These are phyloP conservation scores for Athalia circularis DNA, from an alignment of 2,888 invertebrate genomes.

Conservation along the genomic window DNA sequence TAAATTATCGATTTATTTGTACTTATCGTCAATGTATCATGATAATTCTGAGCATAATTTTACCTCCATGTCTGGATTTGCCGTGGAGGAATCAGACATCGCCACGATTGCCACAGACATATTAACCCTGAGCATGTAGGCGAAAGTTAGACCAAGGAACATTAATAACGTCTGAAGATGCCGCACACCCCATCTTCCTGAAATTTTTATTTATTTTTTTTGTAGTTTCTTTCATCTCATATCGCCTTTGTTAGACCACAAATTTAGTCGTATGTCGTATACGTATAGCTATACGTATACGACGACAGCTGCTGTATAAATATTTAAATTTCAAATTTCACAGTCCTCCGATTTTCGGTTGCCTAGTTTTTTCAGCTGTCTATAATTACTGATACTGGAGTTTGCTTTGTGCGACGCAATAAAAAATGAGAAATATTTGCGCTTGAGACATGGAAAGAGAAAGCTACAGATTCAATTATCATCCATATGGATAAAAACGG, in stretches of 20 bases:
- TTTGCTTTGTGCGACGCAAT: too few relatives aligned
- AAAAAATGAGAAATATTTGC: too few relatives aligned
- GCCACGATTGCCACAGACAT: constrained; percentile 77
- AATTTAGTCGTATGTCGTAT: neutral
- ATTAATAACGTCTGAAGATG: constrained; percentile 78
- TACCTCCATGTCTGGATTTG: constrained; percentile 64
- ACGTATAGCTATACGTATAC: too few relatives aligned
- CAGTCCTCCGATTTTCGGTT: too few relatives aligned
- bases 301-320: too few relatives aligned
- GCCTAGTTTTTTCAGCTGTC: too few relatives aligned
- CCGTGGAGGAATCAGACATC: constrained; percentile 71
- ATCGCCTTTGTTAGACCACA: neutral
- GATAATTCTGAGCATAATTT: constrained; percentile 19
- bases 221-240: too few relatives aligned
- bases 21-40: neutral
- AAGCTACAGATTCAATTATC: too few relatives aligned
- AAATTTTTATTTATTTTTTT: neutral
- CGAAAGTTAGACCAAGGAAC: constrained; percentile 75
- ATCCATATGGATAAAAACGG: too few relatives aligned
- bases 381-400: too few relatives aligned
- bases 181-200: constrained; percentile 74
- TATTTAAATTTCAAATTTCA: too few relatives aligned
- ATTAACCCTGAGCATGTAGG: constrained; percentile 77
- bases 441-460: too few relatives aligned
- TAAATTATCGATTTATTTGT: constrained; percentile 24